Evolutionary conservation across 2,888 invertebrate genomes (phyloP).

Genomic region (Plagodis pulveraria): DNA sequence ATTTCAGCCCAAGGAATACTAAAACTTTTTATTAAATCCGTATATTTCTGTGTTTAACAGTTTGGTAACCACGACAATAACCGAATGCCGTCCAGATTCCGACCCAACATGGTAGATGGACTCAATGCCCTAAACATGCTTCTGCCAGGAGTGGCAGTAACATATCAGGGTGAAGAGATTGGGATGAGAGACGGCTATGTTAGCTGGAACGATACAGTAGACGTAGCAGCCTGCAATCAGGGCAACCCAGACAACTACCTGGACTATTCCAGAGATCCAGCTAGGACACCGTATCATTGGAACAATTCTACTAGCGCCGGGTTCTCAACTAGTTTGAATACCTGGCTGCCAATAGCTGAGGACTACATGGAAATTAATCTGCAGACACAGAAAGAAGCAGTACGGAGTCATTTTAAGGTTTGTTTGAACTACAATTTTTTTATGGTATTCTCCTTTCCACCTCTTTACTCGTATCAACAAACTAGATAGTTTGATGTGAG

Average conservation of each 20-base stretch:
- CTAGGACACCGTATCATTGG: slow-evolving; percentile 89
- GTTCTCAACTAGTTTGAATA: slow-evolving; percentile 80
- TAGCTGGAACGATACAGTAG: slow-evolving; percentile 84
- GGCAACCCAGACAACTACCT: slow-evolving; percentile 78
- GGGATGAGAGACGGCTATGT: slow-evolving; percentile 87
- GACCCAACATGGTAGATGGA: slow-evolving; percentile 87
- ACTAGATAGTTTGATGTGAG: no score
- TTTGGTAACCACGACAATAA: slow-evolving; percentile 89
- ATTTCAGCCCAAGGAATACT: neutral
- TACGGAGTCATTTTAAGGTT: slow-evolving; percentile 82
- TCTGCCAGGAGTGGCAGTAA: slow-evolving; percentile 90
- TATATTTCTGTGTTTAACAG: slow-evolving; percentile 54
- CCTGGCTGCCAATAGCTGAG: slow-evolving; percentile 89
- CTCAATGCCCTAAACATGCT: slow-evolving; percentile 88
- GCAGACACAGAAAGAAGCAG: slow-evolving; percentile 72
- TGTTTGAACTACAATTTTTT: neutral
- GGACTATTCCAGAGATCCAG: slow-evolving; percentile 84
- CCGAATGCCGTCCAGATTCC: slow-evolving; percentile 86
- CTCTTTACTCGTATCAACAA: no score
- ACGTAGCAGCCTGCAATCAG: slow-evolving; percentile 82
- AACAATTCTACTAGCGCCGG: slow-evolving; percentile 82
- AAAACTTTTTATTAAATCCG: neutral
- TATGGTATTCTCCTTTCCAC: neutral
- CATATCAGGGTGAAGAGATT: slow-evolving; percentile 93
- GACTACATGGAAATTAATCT: slow-evolving; percentile 85